A percentile compares a stretch with the other conserved stretches of the same genome.
phyloP scores from a whole-genome alignment of 1,140 invertebrate species.

The Littorina saxatilis region DNA sequence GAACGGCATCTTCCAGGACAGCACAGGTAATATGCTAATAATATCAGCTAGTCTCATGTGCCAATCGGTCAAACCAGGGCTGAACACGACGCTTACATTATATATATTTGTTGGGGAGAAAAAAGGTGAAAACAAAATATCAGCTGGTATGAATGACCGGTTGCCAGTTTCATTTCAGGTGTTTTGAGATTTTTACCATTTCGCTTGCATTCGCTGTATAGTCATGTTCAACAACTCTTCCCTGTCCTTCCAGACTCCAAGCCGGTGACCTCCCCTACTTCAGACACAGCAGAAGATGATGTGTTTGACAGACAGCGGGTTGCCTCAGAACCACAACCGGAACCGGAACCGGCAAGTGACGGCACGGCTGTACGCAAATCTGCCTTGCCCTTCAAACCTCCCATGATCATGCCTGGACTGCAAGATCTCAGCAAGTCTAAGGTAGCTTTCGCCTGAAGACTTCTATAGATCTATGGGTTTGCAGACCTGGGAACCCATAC shows the following conservation, averaged over 20 bases:
- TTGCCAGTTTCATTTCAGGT: too few species aligned
- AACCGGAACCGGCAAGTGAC: too few species aligned
- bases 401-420: conserved; percentile 22
- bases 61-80: too few species aligned
- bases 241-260: neutral
- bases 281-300: conserved; percentile 11
- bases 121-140: too few species aligned
- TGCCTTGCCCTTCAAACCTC: neutral
- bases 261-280: neutral
- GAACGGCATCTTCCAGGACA: conserved; percentile 14
- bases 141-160: too few species aligned
- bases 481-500: too few species aligned
- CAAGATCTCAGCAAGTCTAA: conserved; percentile 22
- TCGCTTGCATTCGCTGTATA: neutral
- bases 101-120: too few species aligned
- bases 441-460: too few species aligned
- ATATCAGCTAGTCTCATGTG: too few species aligned
- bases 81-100: too few species aligned
- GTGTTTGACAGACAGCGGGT: conserved; percentile 16
- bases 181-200: too few species aligned
- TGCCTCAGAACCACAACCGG: neutral
- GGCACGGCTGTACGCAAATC: neutral
- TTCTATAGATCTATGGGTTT: too few species aligned
- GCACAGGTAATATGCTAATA: neutral
- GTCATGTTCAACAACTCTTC: neutral